phyloP scores from a whole-genome alignment of 2,113 vertebrate genomes.

The Acanthisitta chloris region DNA sequence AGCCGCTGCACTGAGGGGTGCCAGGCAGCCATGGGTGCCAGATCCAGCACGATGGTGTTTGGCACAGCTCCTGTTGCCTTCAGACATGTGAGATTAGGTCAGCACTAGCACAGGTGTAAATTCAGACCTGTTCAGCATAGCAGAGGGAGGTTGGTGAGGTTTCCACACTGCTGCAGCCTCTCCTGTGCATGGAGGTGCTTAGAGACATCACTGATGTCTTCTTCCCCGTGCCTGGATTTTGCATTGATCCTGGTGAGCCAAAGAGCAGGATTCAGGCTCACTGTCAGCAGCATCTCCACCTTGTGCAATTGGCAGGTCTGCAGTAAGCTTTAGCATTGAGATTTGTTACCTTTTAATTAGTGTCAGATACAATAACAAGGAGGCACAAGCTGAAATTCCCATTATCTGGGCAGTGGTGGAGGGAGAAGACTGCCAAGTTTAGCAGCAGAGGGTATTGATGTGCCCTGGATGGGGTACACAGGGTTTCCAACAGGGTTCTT shows the following conservation, averaged over 20 bases:
- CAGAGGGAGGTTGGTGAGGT: background rate
- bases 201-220: accelerated
- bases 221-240: accelerated
- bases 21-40: background rate
- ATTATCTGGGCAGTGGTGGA: background rate
- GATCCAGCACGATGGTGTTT: background rate
- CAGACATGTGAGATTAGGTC: background rate
- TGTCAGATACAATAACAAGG: background rate
- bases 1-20: background rate
- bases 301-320: background rate
- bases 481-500: conserved; percentile 11
- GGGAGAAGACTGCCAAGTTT: conserved; percentile 33
- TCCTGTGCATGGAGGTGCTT: accelerated
- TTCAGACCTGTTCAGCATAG: background rate
- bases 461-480: background rate
- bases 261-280: background rate
- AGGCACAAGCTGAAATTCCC: conserved; percentile 26
- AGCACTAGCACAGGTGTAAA: background rate
- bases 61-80: background rate
- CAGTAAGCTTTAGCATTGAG: background rate
- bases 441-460: conserved; percentile 7
- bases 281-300: background rate
- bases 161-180: background rate
- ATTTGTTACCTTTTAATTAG: conserved; percentile 52
- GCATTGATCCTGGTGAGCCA: accelerated